phyloP scores from a whole-genome alignment of 2,888 invertebrate species.

The Nebria brevicollis region DNA sequence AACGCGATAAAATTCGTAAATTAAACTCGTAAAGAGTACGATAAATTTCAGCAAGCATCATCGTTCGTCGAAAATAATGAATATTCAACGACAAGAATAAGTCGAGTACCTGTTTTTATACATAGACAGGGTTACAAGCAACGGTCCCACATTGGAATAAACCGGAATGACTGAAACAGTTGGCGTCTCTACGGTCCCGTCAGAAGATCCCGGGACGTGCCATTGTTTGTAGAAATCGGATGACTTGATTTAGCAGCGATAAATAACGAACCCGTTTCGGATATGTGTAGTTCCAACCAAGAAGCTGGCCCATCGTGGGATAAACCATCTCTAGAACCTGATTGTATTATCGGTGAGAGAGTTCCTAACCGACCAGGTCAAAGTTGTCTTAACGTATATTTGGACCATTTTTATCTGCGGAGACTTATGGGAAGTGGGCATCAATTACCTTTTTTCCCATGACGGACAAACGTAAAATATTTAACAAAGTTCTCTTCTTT shows the following conservation, averaged over 20 bases:
- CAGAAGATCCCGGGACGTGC: slow-evolving; percentile 10
- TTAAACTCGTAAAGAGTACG: slow-evolving; percentile 32
- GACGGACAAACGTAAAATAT: neutral
- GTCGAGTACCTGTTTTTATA: slow-evolving; percentile 15
- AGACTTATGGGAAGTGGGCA: neutral
- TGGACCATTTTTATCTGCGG: neutral
- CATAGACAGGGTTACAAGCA: slow-evolving; percentile 8
- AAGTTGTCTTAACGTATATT: neutral
- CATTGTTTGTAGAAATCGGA: slow-evolving; percentile 22
- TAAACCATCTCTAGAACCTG: slow-evolving; percentile 32
- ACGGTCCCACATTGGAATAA: slow-evolving; percentile 27
- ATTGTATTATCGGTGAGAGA: neutral
- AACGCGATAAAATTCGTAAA: slow-evolving; percentile 36
- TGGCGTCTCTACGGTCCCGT: slow-evolving; percentile 8
- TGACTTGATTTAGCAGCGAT: slow-evolving; percentile 51
- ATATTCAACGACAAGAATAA: slow-evolving; percentile 21
- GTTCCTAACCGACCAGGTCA: neutral
- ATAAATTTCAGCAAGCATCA: slow-evolving; percentile 28
- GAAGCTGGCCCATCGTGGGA: slow-evolving; percentile 22
- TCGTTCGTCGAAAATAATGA: neutral
- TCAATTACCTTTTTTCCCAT: neutral
- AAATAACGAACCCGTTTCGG: slow-evolving; percentile 45
- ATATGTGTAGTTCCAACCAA: slow-evolving; percentile 2
- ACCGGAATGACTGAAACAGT: slow-evolving; percentile 31
- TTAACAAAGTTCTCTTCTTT: no score